Conservation (phyloP, 2,888 invertebrate genomes). For the Synanthedon vespiformis region DNA sequence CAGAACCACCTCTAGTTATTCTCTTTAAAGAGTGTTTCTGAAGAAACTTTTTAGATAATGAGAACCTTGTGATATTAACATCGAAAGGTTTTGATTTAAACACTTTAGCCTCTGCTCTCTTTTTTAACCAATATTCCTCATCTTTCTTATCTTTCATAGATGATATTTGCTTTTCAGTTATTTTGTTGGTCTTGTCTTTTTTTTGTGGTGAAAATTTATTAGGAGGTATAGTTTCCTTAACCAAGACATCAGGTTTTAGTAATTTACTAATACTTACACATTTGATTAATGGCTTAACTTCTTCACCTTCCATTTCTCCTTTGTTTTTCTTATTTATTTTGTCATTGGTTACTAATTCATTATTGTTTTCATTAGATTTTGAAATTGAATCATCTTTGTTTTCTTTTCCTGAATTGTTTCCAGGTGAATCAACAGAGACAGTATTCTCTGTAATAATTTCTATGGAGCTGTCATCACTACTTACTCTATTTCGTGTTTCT, state of each 20-base stretch:
- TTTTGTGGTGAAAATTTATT: conserved; percentile 3
- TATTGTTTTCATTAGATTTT: not conserved
- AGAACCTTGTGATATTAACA: conserved; percentile 28
- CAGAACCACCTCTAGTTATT: conserved; percentile 24
- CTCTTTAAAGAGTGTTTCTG: conserved; percentile 25
- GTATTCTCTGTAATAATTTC: too few species aligned
- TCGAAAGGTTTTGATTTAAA: conserved; percentile 41
- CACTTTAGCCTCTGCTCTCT: conserved; percentile 28
- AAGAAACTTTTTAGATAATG: conserved; percentile 28
- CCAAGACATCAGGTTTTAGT: conserved; percentile 34
- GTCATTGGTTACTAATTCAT: not conserved
- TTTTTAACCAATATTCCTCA: conserved; percentile 16
- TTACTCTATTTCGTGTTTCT: too few species aligned
- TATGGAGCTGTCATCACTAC: too few species aligned
- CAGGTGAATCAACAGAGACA: too few species aligned
- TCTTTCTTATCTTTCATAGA: conserved; percentile 5
- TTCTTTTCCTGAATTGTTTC: not conserved
- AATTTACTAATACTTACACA: conserved; percentile 52
- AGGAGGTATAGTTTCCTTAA: conserved; percentile 4
- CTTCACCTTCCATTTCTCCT: not conserved
- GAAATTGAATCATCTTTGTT: not conserved
- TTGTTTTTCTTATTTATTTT: not conserved
- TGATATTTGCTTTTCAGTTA: conserved; percentile 4
- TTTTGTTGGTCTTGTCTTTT: conserved; percentile 6
- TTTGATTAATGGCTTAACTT: conserved; percentile 33